These are phyloP conservation scores for Lithobates pipiens DNA, from an alignment of 2,797 vertebrate genomes.

Conservation along the genomic window DNA sequence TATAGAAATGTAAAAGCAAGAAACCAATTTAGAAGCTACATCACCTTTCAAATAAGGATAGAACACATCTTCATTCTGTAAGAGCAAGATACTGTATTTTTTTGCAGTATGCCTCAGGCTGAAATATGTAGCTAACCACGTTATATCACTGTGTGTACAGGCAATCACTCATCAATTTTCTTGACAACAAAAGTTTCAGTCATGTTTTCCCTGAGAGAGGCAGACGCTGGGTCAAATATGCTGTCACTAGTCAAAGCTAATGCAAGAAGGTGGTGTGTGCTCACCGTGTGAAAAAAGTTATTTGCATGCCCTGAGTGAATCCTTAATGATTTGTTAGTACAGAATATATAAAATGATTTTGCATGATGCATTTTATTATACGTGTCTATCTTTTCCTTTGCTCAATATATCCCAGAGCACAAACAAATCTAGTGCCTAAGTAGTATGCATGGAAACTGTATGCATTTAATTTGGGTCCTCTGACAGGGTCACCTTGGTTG, in stretches of 20 bases:
- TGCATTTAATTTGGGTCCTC: constrained; percentile 7
- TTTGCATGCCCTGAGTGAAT: constrained; percentile 46
- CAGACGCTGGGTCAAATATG: constrained; percentile 50
- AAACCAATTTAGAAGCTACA: background rate
- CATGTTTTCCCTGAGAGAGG: constrained; percentile 55
- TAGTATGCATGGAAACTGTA: constrained; percentile 3
- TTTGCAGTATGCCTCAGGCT: constrained; percentile 52
- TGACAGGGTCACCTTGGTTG: constrained; percentile 34
- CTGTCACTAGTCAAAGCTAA: constrained; percentile 52
- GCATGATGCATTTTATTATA: constrained; percentile 40
- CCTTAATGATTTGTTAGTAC: constrained; percentile 55
- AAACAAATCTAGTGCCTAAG: constrained; percentile 27
- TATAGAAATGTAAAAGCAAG: background rate
- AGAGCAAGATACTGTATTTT: constrained; percentile 33
- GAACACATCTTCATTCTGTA: constrained; percentile 11
- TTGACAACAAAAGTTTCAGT: constrained; percentile 55
- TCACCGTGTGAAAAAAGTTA: constrained; percentile 31
- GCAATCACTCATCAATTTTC: constrained; percentile 53
- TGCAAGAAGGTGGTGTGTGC: constrained; percentile 21
- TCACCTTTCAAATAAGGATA: constrained; percentile 5
- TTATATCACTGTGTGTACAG: constrained; percentile 49
- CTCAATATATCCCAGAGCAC: constrained; percentile 16
- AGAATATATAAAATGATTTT: constrained; percentile 27
- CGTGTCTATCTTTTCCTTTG: constrained; percentile 3
- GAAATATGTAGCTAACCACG: constrained; percentile 54